Evolutionary conservation across 2,113 vertebrate genomes (phyloP).

Genomic region (Pontoporia blainvillei): DNA sequence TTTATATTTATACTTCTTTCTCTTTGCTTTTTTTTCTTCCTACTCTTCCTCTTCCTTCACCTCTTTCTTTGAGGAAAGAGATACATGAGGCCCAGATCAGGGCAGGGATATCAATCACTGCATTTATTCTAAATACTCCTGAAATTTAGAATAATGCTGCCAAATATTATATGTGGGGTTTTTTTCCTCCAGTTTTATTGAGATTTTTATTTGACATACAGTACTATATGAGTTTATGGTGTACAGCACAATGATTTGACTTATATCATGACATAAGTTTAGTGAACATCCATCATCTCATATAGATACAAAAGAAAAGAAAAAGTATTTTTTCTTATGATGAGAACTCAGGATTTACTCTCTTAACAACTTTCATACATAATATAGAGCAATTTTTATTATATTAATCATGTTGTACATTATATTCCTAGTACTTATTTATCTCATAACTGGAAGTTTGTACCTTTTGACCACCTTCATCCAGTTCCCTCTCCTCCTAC

Average conservation of each 20-base stretch:
- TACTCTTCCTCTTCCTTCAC: neutral
- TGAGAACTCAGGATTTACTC: neutral
- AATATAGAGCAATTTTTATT: no score
- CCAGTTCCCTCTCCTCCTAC: neutral
- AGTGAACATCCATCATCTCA: neutral
- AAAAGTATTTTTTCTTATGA: neutral
- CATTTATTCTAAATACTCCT: neutral
- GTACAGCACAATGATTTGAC: neutral
- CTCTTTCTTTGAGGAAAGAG: neutral
- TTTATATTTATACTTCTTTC: neutral
- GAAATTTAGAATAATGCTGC: neutral
- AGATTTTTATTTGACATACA: neutral
- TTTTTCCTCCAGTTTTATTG: neutral
- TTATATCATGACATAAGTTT: neutral
- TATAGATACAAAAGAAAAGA: neutral
- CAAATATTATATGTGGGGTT: neutral
- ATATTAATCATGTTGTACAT: no score
- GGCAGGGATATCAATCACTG: neutral
- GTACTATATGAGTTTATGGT: neutral
- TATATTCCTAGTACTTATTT: neutral
- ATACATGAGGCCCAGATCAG: neutral
- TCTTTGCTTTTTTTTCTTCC: neutral
- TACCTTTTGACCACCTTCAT: neutral
- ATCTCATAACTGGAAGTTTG: neutral
- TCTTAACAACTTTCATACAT: no score